Evolutionary conservation across 2,888 invertebrate species (phyloP).

Genomic region (Baccha elongata): DNA sequence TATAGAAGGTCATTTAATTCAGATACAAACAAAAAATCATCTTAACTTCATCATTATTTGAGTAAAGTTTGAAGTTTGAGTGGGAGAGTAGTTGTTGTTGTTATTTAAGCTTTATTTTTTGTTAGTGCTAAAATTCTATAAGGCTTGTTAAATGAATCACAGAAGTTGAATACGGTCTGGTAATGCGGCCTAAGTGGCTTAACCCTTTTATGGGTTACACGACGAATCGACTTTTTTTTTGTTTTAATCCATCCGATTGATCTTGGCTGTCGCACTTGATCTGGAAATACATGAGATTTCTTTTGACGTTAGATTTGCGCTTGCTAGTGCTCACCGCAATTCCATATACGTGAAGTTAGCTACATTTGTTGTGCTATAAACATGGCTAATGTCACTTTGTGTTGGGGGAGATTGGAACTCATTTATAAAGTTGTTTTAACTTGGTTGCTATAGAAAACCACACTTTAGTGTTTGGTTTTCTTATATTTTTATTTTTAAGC

Average conservation of each 20-base stretch:
- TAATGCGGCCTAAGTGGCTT: conserved; percentile 60
- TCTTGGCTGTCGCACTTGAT: conserved; percentile 70
- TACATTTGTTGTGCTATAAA: conserved; percentile 19
- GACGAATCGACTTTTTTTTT: conserved; percentile 26
- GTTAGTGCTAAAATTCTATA: conserved; percentile 38
- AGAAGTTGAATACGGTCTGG: conserved; percentile 51
- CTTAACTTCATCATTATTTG: conserved; percentile 27
- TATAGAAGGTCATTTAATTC: conserved; percentile 48
- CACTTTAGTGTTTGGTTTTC: conserved; percentile 21
- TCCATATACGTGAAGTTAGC: conserved; percentile 40
- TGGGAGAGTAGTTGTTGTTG: conserved; percentile 48
- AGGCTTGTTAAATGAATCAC: conserved; percentile 64
- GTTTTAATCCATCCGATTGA: conserved; percentile 38
- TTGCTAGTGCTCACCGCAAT: background rate
- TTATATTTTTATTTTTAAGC: conserved; percentile 13
- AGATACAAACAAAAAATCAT: conserved; percentile 16
- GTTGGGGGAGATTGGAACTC: conserved; percentile 59
- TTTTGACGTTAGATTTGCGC: conserved; percentile 43
- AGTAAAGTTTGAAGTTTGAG: conserved; percentile 26
- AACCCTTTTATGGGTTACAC: conserved; percentile 59
- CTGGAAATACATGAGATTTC: conserved; percentile 58
- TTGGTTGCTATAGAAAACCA: conserved; percentile 24
- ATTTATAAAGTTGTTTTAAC: conserved; percentile 25
- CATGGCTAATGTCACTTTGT: conserved; percentile 60
- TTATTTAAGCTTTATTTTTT: conserved; percentile 3